Conservation (phyloP, 2,888 invertebrate species). For the Drosophila tripunctata region DNA sequence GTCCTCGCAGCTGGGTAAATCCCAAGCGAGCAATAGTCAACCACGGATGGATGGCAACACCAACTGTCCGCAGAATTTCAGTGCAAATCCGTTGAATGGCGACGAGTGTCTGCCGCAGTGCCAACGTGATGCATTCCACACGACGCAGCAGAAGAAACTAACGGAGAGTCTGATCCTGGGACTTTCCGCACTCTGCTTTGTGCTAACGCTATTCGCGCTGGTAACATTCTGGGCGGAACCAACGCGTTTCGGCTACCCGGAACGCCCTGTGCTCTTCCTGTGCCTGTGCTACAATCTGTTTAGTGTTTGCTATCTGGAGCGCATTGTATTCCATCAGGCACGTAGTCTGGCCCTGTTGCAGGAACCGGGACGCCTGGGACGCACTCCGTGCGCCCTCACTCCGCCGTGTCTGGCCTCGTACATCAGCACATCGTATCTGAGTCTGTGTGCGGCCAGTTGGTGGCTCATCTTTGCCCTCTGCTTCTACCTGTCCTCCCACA, state of each 20-base stretch:
- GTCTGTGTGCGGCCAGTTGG: constrained; percentile 92
- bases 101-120: constrained; percentile 87
- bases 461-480: constrained; percentile 94
- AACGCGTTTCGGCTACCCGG: constrained; percentile 95
- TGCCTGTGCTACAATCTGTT: constrained; percentile 94
- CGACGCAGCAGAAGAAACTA: constrained; percentile 88
- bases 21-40: constrained; percentile 13
- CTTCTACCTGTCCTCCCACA: constrained; percentile 95
- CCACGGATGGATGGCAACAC: constrained; percentile 5
- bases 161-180: constrained; percentile 91
- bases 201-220: constrained; percentile 92
- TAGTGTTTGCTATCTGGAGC: constrained; percentile 89
- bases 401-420: constrained; percentile 90
- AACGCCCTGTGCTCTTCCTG: constrained; percentile 94
- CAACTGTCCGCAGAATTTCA: constrained; percentile 87
- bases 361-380: constrained; percentile 83
- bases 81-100: constrained; percentile 84
- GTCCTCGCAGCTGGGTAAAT: constrained; percentile 67
- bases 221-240: constrained; percentile 96
- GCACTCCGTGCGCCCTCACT: constrained; percentile 84
- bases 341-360: constrained; percentile 75
- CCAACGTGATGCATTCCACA: constrained; percentile 89
- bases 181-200: constrained; percentile 91
- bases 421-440: constrained; percentile 91
- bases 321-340: constrained; percentile 86